A percentile compares a stretch with the other conserved stretches of the same genome.
phyloP scores from a whole-genome alignment of 2,888 invertebrate genomes.

The Bugula neritina region DNA sequence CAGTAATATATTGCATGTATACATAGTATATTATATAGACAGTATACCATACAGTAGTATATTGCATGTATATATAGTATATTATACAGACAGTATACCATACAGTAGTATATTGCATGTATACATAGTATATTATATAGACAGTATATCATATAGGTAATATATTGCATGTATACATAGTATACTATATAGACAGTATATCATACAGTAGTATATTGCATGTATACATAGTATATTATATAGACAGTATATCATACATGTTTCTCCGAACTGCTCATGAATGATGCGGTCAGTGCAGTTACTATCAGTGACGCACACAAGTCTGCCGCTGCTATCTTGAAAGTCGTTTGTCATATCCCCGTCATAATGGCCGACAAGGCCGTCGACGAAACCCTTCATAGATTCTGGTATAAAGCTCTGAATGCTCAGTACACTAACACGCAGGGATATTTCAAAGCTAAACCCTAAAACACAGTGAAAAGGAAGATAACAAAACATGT shows the following conservation, averaged over 20 bases:
- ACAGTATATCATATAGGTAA: too few species aligned
- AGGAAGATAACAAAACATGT: too few species aligned
- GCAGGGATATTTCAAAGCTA: neutral
- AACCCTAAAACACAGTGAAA: slow-evolving; percentile 4
- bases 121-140: too few species aligned
- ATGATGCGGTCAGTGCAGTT: neutral
- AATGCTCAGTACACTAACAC: neutral
- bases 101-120: too few species aligned
- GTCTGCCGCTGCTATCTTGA: neutral
- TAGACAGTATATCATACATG: slow-evolving; percentile 17
- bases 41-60: too few species aligned
- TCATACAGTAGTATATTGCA: too few species aligned
- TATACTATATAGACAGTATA: too few species aligned
- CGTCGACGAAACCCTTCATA: neutral
- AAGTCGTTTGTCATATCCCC: slow-evolving; percentile 24
- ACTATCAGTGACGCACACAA: neutral
- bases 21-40: too few species aligned
- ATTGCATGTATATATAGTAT: too few species aligned
- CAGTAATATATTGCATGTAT: too few species aligned
- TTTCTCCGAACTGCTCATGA: slow-evolving; percentile 23
- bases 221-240: neutral
- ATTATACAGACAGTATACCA: too few species aligned
- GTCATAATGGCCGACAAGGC: slow-evolving; percentile 18
- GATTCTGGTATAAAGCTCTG: slow-evolving; percentile 11
- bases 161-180: too few species aligned